A percentile compares a stretch with the other conserved stretches of the same genome.
phyloP scores from a whole-genome alignment of 30 jellyfish, hydroid and myxozoan species.

The Hydra vulgaris region DNA sequence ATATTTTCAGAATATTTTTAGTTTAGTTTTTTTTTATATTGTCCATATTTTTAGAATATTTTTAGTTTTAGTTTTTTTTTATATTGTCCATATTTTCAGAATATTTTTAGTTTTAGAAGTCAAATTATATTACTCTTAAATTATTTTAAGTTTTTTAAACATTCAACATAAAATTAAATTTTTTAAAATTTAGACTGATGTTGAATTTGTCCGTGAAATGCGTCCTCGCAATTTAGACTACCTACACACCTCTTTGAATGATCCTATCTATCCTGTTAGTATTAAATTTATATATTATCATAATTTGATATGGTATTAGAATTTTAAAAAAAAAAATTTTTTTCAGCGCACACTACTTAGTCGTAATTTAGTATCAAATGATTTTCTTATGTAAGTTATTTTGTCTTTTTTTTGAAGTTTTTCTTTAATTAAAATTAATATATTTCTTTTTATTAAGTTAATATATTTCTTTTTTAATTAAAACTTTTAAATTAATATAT shows the following conservation, averaged over 20 bases:
- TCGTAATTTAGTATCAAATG: neutral
- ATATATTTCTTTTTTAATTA: neutral
- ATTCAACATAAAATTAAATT: no score
- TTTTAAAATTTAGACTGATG: constrained; percentile 20
- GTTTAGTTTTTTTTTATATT: no score
- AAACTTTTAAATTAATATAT: neutral
- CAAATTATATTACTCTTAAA: no score
- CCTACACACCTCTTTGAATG: constrained; percentile 1
- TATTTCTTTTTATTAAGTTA: no score
- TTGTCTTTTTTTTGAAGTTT: neutral
- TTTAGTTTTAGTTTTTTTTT: no score
- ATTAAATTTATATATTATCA: neutral
- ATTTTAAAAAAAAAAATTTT: neutral
- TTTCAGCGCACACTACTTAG: neutral
- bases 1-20: no score
- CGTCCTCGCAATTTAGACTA: constrained; percentile 37
- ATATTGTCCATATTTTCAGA: no score
- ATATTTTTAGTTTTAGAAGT: no score
- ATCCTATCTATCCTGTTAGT: constrained; percentile 12
- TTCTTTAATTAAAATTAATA: neutral
- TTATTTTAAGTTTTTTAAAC: no score
- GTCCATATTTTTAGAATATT: no score
- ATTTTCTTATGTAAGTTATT: neutral
- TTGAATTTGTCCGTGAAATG: constrained; percentile 55
- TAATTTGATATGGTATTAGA: neutral